Evolutionary conservation across 2,888 invertebrate genomes (phyloP), one percentile per base, ranked within the genome.

Genomic region (Beris chalybata): DNA sequence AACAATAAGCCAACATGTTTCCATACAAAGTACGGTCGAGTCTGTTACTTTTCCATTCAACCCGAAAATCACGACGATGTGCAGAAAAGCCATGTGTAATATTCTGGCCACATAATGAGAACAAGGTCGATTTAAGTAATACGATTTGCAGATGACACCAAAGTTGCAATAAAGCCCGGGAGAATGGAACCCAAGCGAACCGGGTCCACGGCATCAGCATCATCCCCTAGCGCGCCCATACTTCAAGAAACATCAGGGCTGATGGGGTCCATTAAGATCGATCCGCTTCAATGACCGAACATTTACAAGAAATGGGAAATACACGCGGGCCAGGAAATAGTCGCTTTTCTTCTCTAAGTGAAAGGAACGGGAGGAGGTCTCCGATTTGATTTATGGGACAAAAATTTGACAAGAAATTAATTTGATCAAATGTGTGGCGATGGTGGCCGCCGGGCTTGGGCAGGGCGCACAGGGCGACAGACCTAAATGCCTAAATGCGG

Each of bases 361-460:
- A 61, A 38, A 61, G 52, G 13, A 11, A 15, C 50, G 32, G 22
- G 38, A 32, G 52, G 61, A 32, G 50, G 61, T 52, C 38, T 38
- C 38, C 38, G 5, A 38, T 45, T 47, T 59, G 66, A 66, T 66
- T 66, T 66, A 66, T 61, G 66, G 22, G 63, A 54, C 55, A 56
- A 54, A 63, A 66, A 66, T 61, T 63, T 66, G 66, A 66, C 66
- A 66, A 63, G 66, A 66, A 66, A 63, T 66, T 66, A 66, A 66
- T 54, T 66, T 66, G 29, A 54, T 53, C 45, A 66, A 66, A 59
- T 66, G 66, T 44, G 38, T 50, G 43, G 61, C 50, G 50, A 38
- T 61, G 61, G 61, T 29, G 22, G 52, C 50, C 5, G 30, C 11
- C 59, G n/a, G 30, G 13, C 38, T 31, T 22, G 29, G 52, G 9